These are phyloP conservation scores for Cremastinae sp. DNA, from an alignment of 2,888 invertebrate genomes.

Conservation along the genomic window DNA sequence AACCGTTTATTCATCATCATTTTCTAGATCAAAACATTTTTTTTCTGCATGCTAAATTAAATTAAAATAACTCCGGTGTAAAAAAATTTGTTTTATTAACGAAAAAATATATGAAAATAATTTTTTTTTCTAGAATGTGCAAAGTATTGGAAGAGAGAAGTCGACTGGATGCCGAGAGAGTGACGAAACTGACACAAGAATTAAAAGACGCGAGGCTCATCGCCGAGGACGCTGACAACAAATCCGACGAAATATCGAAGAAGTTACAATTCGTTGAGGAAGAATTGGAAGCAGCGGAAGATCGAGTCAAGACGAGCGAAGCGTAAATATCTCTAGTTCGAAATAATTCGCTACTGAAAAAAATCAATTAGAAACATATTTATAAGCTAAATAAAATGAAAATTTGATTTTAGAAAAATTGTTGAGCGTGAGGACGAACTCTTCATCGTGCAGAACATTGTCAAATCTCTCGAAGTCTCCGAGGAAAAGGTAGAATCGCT, in stretches of 20 bases:
- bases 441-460: slow-evolving; percentile 79
- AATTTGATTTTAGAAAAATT: slow-evolving; percentile 73
- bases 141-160: slow-evolving; percentile 85
- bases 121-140: slow-evolving; percentile 81
- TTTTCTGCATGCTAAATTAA: too few relatives aligned
- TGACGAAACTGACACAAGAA: slow-evolving; percentile 84
- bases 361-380: slow-evolving; percentile 2
- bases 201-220: slow-evolving; percentile 86
- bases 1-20: too few relatives aligned
- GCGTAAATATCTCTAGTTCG: slow-evolving; percentile 77
- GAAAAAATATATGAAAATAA: neutral
- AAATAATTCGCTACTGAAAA: neutral
- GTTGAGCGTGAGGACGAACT: slow-evolving; percentile 79
- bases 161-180: slow-evolving; percentile 85
- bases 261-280: slow-evolving; percentile 86
- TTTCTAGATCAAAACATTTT: too few relatives aligned
- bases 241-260: slow-evolving; percentile 87
- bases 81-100: too few relatives aligned
- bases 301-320: slow-evolving; percentile 85
- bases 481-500: slow-evolving; percentile 75
- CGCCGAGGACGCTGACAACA: slow-evolving; percentile 86
- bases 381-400: slow-evolving; percentile 8
- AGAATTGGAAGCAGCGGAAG: slow-evolving; percentile 86
- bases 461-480: slow-evolving; percentile 78
- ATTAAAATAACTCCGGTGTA: too few relatives aligned